A percentile compares a stretch with the other conserved stretches of the same genome.
These are phyloP conservation scores for Chiloscyllium plagiosum DNA, from an alignment of 2,113 vertebrate species.

Conservation along the genomic window DNA sequence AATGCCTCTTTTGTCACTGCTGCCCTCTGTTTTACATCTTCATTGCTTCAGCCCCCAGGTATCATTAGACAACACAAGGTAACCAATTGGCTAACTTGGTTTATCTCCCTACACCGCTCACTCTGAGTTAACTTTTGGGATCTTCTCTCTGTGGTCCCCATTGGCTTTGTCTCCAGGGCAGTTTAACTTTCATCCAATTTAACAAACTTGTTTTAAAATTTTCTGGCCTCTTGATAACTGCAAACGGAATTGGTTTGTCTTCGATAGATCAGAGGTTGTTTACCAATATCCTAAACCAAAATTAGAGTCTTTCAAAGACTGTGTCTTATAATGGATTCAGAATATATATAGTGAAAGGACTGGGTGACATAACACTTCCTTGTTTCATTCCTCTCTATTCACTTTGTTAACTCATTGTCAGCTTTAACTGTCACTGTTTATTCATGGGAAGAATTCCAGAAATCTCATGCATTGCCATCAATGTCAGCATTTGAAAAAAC, in stretches of 20 bases:
- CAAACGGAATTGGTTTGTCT: background rate
- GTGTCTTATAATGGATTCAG: conserved; percentile 9
- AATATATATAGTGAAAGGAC: background rate
- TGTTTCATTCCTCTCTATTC: background rate
- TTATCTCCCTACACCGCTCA: background rate
- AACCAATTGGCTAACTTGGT: background rate
- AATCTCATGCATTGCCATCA: background rate
- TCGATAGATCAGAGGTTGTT: background rate
- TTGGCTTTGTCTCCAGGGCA: background rate
- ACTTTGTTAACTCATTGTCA: conserved; percentile 10
- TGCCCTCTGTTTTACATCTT: conserved; percentile 6
- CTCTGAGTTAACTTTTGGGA: background rate
- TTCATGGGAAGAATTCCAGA: background rate
- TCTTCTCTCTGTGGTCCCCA: background rate
- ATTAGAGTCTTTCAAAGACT: background rate
- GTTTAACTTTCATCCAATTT: background rate
- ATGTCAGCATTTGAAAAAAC: background rate
- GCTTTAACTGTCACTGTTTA: background rate
- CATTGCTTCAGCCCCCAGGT: background rate
- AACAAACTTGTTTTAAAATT: background rate
- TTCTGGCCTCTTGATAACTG: background rate
- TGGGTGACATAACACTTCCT: conserved; percentile 9
- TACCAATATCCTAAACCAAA: conserved; percentile 8
- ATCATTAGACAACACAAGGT: background rate
- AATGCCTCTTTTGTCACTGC: conserved; percentile 11